Percentiles rank a stretch among this genome's conserved stretches.
Evolutionary conservation across 2,797 vertebrate genomes (phyloP).

Genomic region (Pempheris klunzingeri): DNA sequence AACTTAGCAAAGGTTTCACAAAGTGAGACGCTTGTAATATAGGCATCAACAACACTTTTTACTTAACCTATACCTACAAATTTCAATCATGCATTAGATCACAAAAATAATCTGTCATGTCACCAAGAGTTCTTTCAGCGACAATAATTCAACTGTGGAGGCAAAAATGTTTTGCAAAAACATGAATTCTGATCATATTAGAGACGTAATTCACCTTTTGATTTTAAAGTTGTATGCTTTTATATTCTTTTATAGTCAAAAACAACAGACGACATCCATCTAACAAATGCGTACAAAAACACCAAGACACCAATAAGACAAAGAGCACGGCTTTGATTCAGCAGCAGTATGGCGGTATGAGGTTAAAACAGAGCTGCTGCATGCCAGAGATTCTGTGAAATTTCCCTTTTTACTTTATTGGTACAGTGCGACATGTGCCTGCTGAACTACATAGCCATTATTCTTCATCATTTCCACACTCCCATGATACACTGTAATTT

Average conservation of each 20-base stretch:
- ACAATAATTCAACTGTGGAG: background rate
- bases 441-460: slow-evolving; percentile 41
- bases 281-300: background rate
- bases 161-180: background rate
- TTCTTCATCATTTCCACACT: slow-evolving; percentile 43
- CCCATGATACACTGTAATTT: slow-evolving; percentile 69
- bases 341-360: background rate
- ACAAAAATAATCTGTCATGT: background rate
- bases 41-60: background rate
- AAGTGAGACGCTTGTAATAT: background rate
- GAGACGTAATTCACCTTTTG: no score
- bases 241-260: background rate
- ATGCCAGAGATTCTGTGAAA: slow-evolving; percentile 25
- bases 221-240: background rate
- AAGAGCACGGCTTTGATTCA: background rate
- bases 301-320: background rate
- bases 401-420: slow-evolving; percentile 6
- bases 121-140: background rate
- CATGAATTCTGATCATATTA: background rate
- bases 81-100: background rate
- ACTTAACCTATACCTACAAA: background rate
- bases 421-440: background rate
- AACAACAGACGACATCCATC: background rate
- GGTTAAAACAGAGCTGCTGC: background rate
- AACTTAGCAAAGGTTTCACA: background rate